Conservation (phyloP, 92 coral and sea anemone species). For the Palythoa grandis region DNA sequence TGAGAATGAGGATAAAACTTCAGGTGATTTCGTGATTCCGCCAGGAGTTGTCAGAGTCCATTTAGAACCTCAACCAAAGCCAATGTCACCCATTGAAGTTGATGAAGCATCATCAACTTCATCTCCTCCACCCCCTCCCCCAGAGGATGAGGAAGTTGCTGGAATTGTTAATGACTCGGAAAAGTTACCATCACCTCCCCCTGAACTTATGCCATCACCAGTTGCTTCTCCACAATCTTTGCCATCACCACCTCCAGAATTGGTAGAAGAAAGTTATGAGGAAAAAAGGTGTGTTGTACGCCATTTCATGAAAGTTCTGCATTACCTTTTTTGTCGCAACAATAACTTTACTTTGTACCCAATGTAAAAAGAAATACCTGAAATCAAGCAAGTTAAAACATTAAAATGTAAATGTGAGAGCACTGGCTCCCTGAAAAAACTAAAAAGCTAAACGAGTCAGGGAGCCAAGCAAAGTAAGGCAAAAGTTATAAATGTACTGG, state of each 20-base stretch:
- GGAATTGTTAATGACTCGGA: slow-evolving; percentile 67
- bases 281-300: slow-evolving; percentile 24
- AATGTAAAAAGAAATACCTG: no score
- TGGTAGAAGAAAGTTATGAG: slow-evolving; percentile 58
- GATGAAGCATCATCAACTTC: slow-evolving; percentile 74
- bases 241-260: slow-evolving; percentile 93
- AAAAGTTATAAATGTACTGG: no score
- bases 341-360: no score
- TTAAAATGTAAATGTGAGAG: no score
- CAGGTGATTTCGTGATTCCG: slow-evolving; percentile 67
- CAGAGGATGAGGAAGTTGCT: slow-evolving; percentile 66
- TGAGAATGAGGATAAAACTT: slow-evolving; percentile 44
- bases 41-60: slow-evolving; percentile 76
- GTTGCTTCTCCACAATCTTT: slow-evolving; percentile 41
- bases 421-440: no score
- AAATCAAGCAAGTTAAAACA: no score
- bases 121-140: slow-evolving; percentile 89
- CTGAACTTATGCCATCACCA: slow-evolving; percentile 63
- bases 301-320: no score
- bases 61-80: slow-evolving; percentile 80
- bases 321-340: no score
- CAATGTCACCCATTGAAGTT: slow-evolving; percentile 88
- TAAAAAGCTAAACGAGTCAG: no score
- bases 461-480: no score
- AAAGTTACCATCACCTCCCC: slow-evolving; percentile 87